These are phyloP conservation scores for Tanypteryx hageni DNA, from an alignment of 2,888 invertebrate genomes.

Conservation along the genomic window DNA sequence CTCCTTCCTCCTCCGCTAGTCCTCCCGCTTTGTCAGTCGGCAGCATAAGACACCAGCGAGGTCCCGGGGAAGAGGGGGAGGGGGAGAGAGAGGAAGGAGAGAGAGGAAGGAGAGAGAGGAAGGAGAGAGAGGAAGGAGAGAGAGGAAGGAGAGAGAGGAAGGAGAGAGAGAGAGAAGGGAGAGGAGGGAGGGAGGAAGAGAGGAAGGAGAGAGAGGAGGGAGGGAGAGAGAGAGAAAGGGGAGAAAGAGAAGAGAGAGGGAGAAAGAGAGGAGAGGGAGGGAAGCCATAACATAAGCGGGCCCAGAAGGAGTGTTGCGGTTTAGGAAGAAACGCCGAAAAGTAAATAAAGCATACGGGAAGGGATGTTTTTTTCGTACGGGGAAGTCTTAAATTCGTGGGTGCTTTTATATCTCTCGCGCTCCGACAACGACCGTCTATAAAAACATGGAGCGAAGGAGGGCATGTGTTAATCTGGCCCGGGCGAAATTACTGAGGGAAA, in stretches of 20 bases:
- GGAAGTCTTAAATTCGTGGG: slow-evolving; percentile 43
- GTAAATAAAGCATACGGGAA: slow-evolving; percentile 42
- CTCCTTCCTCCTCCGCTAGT: too few species aligned
- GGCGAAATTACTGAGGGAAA: not conserved
- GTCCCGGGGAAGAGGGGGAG: not conserved
- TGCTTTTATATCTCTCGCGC: slow-evolving; percentile 38
- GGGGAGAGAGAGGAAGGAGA: not conserved
- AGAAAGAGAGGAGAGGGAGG: not conserved
- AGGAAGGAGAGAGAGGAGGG: not conserved
- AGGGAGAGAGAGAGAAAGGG: not conserved
- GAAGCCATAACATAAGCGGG: slow-evolving; percentile 54
- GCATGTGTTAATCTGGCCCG: slow-evolving; percentile 54
- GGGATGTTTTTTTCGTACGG: not conserved
- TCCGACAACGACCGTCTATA: not conserved
- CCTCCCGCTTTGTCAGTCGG: not conserved
- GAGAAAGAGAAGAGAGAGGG: too few species aligned
- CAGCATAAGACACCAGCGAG: not conserved
- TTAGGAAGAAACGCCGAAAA: slow-evolving; percentile 42
- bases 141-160: not conserved
- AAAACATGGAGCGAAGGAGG: slow-evolving; percentile 34
- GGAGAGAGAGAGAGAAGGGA: too few species aligned
- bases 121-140: not conserved
- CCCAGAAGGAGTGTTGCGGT: slow-evolving; percentile 52
- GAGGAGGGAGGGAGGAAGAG: not conserved
- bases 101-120: not conserved